Evolutionary conservation across 2,888 invertebrate species (phyloP), one percentile per base, ranked within the genome.

Genomic region (Dastarcus helophoroides): DNA sequence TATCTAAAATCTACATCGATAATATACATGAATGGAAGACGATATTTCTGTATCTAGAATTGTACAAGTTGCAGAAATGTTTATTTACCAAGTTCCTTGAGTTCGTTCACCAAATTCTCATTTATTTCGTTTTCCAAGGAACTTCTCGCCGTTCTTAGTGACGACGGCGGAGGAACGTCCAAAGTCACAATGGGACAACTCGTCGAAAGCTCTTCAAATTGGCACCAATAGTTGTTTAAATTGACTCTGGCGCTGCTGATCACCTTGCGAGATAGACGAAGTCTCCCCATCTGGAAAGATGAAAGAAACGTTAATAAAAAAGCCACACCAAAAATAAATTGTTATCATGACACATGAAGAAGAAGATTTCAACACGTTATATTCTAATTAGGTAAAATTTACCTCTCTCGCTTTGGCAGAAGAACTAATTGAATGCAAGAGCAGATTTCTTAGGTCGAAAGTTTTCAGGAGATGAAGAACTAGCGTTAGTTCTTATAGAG

Each of bases 201-300:
- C 15, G 29, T 31, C 44, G 67, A 64, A 52, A 71, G 65, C 41
- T 70, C 56, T 46, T 73, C 74, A 40, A 76, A 68, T 53, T 69
- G 68, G 40, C 69, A 65, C 75, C 75, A 76, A 56, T 72, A 72
- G 55, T 67, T 65, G 59, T 76, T 76, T 40, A 76, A 63, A 54
- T 76, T 75, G 53, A 76, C 68, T 43, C 69, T 67, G 46, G 73
- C 65, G 16, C 70, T 67, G 43, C 62, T 59, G 26, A 69, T 62
- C 50, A 74, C 64, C 46, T 65, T 67, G 38, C 73, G 62, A 8
- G 73, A 68, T 35, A 75, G 63, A 47, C 65, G 64, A 22, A 70
- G 71, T 46, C 68, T 72, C 37, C 64, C 57, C 50, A 63, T 64
- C 73, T 74, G 65, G 53, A 69, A 59, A 38, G 53, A 58, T 44